phyloP scores from a whole-genome alignment of 2,888 invertebrate genomes.

The Apocheima hispidaria region DNA sequence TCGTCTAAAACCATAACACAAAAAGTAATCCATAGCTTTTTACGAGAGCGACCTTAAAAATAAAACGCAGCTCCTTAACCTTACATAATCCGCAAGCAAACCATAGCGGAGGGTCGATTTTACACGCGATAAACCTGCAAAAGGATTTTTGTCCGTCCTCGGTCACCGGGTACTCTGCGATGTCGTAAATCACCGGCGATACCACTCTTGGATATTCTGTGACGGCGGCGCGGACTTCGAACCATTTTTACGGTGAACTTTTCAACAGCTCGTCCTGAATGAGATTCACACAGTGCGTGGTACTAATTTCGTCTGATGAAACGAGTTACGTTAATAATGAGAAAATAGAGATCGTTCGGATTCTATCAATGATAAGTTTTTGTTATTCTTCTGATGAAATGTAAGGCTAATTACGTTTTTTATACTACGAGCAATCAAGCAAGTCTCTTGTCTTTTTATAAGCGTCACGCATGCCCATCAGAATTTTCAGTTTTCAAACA shows the following conservation, averaged over 20 bases:
- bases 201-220: conserved; percentile 26
- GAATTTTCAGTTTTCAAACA: too few relatives aligned
- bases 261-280: conserved; percentile 1
- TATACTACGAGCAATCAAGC: too few relatives aligned
- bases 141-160: conserved; percentile 61
- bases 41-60: conserved; percentile 52
- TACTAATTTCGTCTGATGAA: background rate
- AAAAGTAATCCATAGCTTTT: conserved; percentile 48
- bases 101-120: conserved; percentile 65
- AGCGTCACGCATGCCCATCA: too few relatives aligned
- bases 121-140: conserved; percentile 71
- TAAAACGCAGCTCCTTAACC: conserved; percentile 58
- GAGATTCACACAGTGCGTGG: background rate
- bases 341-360: background rate
- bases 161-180: conserved; percentile 48
- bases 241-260: conserved; percentile 4
- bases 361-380: background rate
- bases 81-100: conserved; percentile 66
- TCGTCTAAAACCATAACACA: conserved; percentile 36
- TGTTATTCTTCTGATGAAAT: background rate
- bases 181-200: conserved; percentile 42
- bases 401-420: background rate
- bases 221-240: conserved; percentile 13
- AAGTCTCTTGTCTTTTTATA: too few relatives aligned
- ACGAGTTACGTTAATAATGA: background rate